Base-by-base conservation (phyloP, 2,113 vertebrate genomes). In the Actenoides hombroni region DNA sequence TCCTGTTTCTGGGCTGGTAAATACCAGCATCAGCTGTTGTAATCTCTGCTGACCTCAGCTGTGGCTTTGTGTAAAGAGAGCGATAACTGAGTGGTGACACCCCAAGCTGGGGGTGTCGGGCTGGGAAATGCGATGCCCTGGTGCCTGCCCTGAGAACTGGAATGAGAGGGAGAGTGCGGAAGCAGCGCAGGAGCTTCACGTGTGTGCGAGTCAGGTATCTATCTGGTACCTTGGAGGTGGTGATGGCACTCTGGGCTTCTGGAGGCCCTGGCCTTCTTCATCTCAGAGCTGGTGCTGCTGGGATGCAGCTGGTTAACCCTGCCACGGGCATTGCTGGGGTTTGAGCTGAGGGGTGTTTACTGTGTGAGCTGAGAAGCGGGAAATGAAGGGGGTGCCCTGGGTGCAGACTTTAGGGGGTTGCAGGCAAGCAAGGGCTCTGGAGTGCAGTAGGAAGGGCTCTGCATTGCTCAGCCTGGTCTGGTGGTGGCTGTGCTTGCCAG, bases 21-120 rank as follows among this genome's bases (percentile, higher is more conserved):
- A 33, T 33, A 48, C 20, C 35, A 73, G 16, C 31, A 77, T 71
- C 11, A 16, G 42, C 46, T 7, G 2, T 1, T 60, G 61, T 31
- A 2, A 40, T 31, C 23, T 40, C 23, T 74, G 8, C 64, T 12
- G 74, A 71, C 53, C 57, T 87, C 35, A 49, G 2, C 57, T 28
- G 19, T 64, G 83, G 39, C 46, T 40, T 92, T 37, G 24, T 19
- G 29, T 26, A 42, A 64, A 31, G 53, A 14, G 35, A 60, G 53
- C 37, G 76, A 35, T 2, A 33, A 31, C 5, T 2, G 65, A 69
- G 57, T 57, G 53, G 54, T 13, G 40, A 33, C 6, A 37, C 28
- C 31, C 19, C 10, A 25, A 28, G 40, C 77, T 5, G 1, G 5
- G 39, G 69, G 63, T 7, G 0, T 8, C 0, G 0, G 39, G 31